Base-by-base conservation (phyloP, 2,113 vertebrate genomes). In the Sterrhoptilus dennistouni region DNA sequence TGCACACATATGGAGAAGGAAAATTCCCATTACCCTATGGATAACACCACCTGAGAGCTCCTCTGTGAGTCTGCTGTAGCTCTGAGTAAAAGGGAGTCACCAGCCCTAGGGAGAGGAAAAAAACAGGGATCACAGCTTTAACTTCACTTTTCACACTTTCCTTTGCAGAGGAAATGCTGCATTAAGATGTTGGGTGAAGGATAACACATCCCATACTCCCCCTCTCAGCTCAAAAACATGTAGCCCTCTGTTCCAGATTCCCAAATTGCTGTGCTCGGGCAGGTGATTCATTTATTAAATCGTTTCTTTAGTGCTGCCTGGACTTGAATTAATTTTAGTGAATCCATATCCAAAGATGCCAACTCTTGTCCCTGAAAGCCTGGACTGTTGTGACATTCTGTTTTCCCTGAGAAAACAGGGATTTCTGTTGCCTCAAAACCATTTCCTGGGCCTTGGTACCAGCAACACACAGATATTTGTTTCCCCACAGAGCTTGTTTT, bases 181-280 rank as follows among this genome's bases (percentile, higher is more conserved):
- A 20, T 36, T 70, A 59, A 89, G 75, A 79, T 40, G 63, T 11
- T 77, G 91, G 45, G 60, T 63, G 64, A 83, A 95, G 52, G 29
- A 79, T 35, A 91, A 91, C 87, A 87, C 93, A 84, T 91, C 91
- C 81, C 91, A 95, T 83, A 29, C 25, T 91, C 33, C n/a, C 42
- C 29, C 56, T 63, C 89, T 86, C 83, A 25, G 33, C 54, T 45
- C 6, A 1, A 66, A 78, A 78, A 76, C 0, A 0, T 17, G 18
- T 9, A 72, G 61, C 59, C 25, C 24, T 76, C 49, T 33, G 4
- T 24, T 50, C 44, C 42, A 61, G 59, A 69, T 85, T 38, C 63
- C 63, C 63, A 94, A 93, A 80, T 23, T 9, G 7, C 24, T 56
- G 25, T 2, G 11, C 44, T 88, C 0, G 0, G 42, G 59, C 79